phyloP scores from a whole-genome alignment of 2,888 invertebrate species.

The Keiferia lycopersicella region DNA sequence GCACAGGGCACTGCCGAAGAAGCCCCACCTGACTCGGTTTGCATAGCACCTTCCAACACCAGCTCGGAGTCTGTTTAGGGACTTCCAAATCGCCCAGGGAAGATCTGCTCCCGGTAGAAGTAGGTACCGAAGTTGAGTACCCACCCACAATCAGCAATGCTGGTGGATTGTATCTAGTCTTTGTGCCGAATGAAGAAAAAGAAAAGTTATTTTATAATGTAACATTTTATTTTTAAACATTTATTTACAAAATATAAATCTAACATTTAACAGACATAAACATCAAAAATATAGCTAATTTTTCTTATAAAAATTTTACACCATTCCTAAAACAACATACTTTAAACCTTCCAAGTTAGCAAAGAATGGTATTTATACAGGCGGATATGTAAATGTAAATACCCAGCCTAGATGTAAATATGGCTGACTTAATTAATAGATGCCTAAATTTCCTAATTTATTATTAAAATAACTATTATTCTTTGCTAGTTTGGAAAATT shows the following conservation, averaged over 20 bases:
- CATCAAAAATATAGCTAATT: slow-evolving; percentile 10
- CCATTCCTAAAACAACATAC: neutral
- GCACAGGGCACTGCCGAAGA: too few relatives aligned
- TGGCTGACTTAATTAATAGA: neutral
- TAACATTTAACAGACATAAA: slow-evolving; percentile 34
- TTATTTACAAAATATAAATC: slow-evolving; percentile 53
- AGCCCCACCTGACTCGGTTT: too few relatives aligned
- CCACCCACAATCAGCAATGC: too few relatives aligned
- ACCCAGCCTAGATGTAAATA: neutral
- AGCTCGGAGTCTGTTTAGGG: too few relatives aligned
- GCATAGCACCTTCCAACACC: too few relatives aligned
- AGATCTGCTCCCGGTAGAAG: too few relatives aligned
- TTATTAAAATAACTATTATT: slow-evolving; percentile 1
- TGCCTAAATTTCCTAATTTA: too few relatives aligned
- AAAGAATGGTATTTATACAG: neutral
- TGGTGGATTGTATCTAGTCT: too few relatives aligned
- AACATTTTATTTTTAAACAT: slow-evolving; percentile 54
- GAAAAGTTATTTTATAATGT: slow-evolving; percentile 24
- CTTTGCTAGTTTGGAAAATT: slow-evolving; percentile 16
- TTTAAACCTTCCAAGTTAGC: slow-evolving; percentile 9
- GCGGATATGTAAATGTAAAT: neutral
- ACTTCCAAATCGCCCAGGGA: too few relatives aligned
- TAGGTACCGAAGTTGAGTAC: too few relatives aligned
- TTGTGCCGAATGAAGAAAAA: too few relatives aligned
- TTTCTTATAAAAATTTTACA: neutral